Evolutionary conservation across 2,888 invertebrate genomes (phyloP).

Genomic region (Digitonthophagus gazella): DNA sequence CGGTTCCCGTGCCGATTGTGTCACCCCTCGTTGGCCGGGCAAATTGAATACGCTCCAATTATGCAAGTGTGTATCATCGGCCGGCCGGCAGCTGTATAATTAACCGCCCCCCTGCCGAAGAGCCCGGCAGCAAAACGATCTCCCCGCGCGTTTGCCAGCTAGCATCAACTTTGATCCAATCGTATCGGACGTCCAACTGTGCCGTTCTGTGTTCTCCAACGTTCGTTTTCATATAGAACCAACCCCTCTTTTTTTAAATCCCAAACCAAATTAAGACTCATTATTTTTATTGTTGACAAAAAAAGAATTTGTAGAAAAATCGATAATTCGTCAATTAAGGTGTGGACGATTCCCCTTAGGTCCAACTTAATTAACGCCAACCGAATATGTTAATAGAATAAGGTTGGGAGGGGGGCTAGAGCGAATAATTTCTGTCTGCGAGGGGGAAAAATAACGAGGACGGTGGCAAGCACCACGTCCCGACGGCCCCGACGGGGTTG

Average conservation of each 20-base stretch:
- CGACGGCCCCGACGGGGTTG: not conserved
- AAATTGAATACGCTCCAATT: constrained; percentile 19
- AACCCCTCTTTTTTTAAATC: too few species aligned
- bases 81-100: constrained; percentile 22
- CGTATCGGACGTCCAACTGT: not conserved
- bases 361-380: not conserved
- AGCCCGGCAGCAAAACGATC: not conserved
- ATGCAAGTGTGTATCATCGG: constrained; percentile 21
- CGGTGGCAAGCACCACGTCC: not conserved
- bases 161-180: not conserved
- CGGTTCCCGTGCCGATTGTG: not conserved
- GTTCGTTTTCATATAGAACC: too few species aligned
- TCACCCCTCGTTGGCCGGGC: not conserved
- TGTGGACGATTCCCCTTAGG: not conserved
- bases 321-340: not conserved
- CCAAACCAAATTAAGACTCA: too few species aligned
- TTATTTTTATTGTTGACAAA: too few species aligned
- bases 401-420: not conserved
- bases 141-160: not conserved
- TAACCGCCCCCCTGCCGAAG: constrained; percentile 16
- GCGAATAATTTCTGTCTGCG: not conserved
- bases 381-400: not conserved
- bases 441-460: not conserved
- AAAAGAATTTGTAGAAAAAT: not conserved
- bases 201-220: not conserved